Conservation (phyloP, 2,888 invertebrate genomes). For the Thalpophila matura region DNA sequence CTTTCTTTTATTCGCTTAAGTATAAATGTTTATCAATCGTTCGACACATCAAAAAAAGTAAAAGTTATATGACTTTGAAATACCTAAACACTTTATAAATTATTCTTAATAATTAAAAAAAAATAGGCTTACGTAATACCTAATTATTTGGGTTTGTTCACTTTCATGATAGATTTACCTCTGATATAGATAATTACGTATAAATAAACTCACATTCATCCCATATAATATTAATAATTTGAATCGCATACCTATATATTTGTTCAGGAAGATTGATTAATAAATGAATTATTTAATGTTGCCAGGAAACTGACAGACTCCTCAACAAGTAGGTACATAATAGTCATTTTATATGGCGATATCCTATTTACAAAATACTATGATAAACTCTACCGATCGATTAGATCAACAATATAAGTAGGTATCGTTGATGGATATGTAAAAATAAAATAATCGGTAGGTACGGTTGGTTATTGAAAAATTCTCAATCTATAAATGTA, state of each 20-base stretch:
- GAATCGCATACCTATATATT: background rate
- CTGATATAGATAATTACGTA: background rate
- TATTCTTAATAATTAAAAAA: no score
- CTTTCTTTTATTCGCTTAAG: constrained; percentile 25
- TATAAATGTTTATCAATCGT: constrained; percentile 6
- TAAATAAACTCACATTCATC: background rate
- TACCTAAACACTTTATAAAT: background rate
- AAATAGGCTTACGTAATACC: background rate
- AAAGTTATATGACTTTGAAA: background rate
- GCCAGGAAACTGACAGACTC: constrained; percentile 19
- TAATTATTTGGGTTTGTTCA: background rate
- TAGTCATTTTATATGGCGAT: background rate
- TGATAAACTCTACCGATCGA: background rate
- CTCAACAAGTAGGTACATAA: constrained; percentile 4
- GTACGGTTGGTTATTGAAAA: no score
- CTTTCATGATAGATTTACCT: background rate
- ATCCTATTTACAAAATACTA: constrained; percentile 5
- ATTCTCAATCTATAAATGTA: no score
- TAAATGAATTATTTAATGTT: constrained; percentile 28
- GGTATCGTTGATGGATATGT: no score
- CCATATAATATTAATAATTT: background rate
- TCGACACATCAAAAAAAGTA: background rate
- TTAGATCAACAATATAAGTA: no score
- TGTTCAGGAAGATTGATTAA: constrained; percentile 24
- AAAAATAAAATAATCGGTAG: no score